Base-by-base conservation (phyloP, 1,140 invertebrate species). In the Drosophila truncata region DNA sequence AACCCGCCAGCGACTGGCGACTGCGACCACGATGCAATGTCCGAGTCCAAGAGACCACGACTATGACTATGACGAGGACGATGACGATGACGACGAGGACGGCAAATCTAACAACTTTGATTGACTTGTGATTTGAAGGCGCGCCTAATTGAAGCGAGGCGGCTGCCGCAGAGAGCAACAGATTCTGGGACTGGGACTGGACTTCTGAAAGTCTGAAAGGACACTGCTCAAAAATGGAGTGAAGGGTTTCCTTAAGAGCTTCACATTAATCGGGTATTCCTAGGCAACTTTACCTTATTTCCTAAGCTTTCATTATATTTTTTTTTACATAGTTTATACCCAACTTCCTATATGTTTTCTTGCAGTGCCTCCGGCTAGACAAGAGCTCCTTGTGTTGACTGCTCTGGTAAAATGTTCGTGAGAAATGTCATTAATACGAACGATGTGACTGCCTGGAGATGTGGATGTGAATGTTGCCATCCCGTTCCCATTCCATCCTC, bases 401-500 rank as follows among this genome's bases (percentile, higher is more conserved):
- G 79, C 80, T 77, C 70, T 58, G 55, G 78, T 64, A 85, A 83
- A 88, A 90, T 78, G 85, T 88, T 88, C 84, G 84, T 88, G 84
- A 88, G 84, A 88, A 88, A 88, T 88, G 84, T 88, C 85, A 88
- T 88, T 88, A 88, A 90, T 90, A 88, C 84, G 78, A 84, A 78
- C 78, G 80, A 83, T 86, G 84, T 88, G 76, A 60, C 74, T 60
- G 74, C 74, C 74, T 54, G 70, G 57, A 57, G 46, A 71, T 60
- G 80, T 83, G 77, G 80, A 83, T 74, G 83, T 65, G 80, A 54
- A 50, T 58, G 67, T 46, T 60, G 54, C 41, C 52, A 27, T 20
- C 55, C 35, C 47, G 39, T 35, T 20, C 20, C 35, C 62, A 61
- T 54, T 33, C 46, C 47, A 29, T 54, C 31, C 49, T 33, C 47